Evolutionary conservation across 30 jellyfish, hydroid and myxozoan genomes (phyloP), one percentile per base, ranked within the genome.

Genomic region (Pelagia noctiluca): DNA sequence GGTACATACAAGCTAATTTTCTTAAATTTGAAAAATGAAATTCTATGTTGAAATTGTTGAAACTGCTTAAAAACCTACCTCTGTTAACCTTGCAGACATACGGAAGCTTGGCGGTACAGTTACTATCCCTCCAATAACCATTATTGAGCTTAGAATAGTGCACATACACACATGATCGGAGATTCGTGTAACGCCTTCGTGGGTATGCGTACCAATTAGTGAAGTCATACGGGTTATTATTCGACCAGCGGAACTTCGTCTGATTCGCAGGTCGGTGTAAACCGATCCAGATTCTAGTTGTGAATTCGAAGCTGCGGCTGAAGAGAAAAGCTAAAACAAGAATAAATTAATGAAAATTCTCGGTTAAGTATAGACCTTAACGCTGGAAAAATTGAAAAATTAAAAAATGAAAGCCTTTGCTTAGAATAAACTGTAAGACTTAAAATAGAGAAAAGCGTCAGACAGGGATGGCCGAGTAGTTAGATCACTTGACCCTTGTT

Each of bases 211-310:
- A 50, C 99, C 99, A 95, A n/a, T 84, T 35, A 2, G 82, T 62
- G 84, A 31, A 95, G 70, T 89, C 97, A 23, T 64, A 63, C 0
- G 95, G 96, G 0, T 84, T 71, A 31, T 84, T 95, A 65, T 95
- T 96, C 10, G 96, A 66, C 97, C 97, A 95, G 5, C 89, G 73
- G 88, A 82, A 74, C 37, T 77, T 71, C 5, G 85, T 46, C 19
- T 78, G 85, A 60, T 86, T 76, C 3, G 29, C 52, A 22, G 87
- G 88, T 0, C 96, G 94, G 25, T 84, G 95, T 61, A 95, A 75
- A 34, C 99, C 99, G 71, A 89, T 89, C 99, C 99, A 95, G 36
- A 85, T 35, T 8, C 73, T 84, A 37, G 37, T 66, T 7, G 98
- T 34, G 28, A 50, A 72, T 60, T 92, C 95, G 5, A 64, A 92